Evolutionary conservation across 2,888 invertebrate genomes (phyloP).

Genomic region (Cerastis leucographa): DNA sequence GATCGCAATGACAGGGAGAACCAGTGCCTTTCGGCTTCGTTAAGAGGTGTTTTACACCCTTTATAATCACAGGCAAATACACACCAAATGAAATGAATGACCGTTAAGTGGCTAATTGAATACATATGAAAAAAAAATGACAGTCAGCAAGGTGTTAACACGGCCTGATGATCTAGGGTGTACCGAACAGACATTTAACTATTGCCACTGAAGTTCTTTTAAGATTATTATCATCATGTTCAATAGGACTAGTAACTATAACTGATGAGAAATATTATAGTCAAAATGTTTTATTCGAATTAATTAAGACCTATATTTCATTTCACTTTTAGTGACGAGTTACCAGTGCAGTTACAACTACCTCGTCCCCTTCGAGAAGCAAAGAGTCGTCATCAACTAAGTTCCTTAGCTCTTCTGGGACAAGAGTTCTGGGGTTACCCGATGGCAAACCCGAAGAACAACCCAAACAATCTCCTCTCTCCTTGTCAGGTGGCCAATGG

Average conservation of each 20-base stretch:
- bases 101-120: neutral
- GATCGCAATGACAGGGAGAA: no score
- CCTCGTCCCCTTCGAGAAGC: slow-evolving; percentile 96
- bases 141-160: neutral
- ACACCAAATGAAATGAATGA: neutral
- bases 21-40: no score
- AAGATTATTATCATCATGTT: neutral
- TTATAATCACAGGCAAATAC: no score
- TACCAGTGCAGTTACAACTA: slow-evolving; percentile 96
- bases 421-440: slow-evolving; percentile 96
- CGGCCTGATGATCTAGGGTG: no score
- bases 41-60: no score
- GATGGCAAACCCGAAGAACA: slow-evolving; percentile 93
- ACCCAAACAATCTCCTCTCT: slow-evolving; percentile 82
- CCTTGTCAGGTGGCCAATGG: slow-evolving; percentile 84
- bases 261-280: neutral
- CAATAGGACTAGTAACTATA: neutral
- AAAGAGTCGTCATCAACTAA: slow-evolving; percentile 96
- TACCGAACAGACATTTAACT: neutral
- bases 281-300: neutral
- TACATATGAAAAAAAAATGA: neutral
- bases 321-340: slow-evolving; percentile 93
- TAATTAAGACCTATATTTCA: neutral
- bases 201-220: neutral
- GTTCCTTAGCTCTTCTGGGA: slow-evolving; percentile 96